phyloP scores from a whole-genome alignment of 2,888 invertebrate species.

The Selenia dentaria region DNA sequence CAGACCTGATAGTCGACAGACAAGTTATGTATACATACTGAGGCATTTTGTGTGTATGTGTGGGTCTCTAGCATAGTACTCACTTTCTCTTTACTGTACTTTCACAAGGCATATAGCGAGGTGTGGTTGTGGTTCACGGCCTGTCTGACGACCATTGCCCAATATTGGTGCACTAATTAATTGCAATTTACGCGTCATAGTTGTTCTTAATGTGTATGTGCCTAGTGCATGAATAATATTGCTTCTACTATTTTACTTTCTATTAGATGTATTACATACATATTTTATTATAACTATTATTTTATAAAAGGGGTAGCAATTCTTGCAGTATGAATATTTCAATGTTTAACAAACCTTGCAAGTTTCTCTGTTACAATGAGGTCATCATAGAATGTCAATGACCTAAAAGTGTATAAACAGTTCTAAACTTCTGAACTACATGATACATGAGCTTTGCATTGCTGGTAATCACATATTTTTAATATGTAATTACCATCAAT shows the following conservation, averaged over 20 bases:
- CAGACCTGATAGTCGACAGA: constrained; percentile 64
- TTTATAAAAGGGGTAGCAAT: too few relatives aligned
- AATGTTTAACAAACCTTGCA: constrained; percentile 27
- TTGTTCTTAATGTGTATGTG: too few relatives aligned
- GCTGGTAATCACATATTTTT: too few relatives aligned
- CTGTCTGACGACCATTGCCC: constrained; percentile 50
- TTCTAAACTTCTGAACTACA: too few relatives aligned
- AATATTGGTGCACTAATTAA: constrained; percentile 26
- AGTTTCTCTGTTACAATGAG: constrained; percentile 48
- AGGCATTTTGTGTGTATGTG: constrained; percentile 54
- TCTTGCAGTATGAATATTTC: too few relatives aligned
- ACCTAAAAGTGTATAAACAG: constrained; percentile 37
- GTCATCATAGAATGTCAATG: constrained; percentile 48
- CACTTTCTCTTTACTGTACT: constrained; percentile 83
- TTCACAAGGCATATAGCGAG: constrained; percentile 70
- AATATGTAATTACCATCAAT: too few relatives aligned
- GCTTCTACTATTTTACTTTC: too few relatives aligned
- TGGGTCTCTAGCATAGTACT: constrained; percentile 67
- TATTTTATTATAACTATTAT: too few relatives aligned
- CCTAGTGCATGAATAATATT: not conserved
- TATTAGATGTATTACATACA: too few relatives aligned
- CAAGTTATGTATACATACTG: constrained; percentile 68
- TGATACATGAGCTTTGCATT: too few relatives aligned
- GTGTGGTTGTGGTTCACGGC: constrained; percentile 75
- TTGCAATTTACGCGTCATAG: too few relatives aligned